A percentile compares a stretch with the other conserved stretches of the same genome.
Evolutionary conservation across 2,888 invertebrate species (phyloP).

Genomic region (Camponotus fellah): DNA sequence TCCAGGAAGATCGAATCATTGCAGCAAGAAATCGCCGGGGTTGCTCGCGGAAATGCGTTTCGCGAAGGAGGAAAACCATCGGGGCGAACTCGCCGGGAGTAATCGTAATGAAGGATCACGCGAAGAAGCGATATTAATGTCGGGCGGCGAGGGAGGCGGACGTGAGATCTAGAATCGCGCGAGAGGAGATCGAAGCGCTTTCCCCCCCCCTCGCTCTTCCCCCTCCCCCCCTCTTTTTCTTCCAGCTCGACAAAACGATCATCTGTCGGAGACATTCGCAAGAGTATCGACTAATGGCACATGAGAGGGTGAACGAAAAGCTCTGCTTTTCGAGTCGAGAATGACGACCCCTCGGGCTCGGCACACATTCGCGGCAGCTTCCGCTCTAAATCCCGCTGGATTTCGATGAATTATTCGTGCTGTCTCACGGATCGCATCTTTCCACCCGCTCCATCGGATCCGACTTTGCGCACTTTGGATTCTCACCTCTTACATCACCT

Average conservation of each 20-base stretch:
- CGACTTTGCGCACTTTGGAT: conserved; percentile 47
- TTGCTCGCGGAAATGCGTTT: conserved; percentile 16
- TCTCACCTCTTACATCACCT: conserved; percentile 36
- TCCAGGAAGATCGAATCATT: conserved; percentile 27
- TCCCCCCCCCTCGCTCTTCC: neutral
- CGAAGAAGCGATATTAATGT: conserved; percentile 57
- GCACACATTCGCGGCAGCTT: conserved; percentile 15
- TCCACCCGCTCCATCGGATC: conserved; percentile 18
- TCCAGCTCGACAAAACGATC: conserved; percentile 71
- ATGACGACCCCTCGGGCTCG: conserved; percentile 50
- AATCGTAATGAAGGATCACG: conserved; percentile 46
- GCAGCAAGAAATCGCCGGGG: conserved; percentile 8
- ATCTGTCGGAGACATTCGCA: conserved; percentile 68
- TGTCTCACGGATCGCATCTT: conserved; percentile 34
- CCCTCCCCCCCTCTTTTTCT: neutral
- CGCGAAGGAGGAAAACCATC: conserved; percentile 6
- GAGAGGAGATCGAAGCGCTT: conserved; percentile 70
- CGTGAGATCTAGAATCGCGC: conserved; percentile 73
- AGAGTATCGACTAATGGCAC: conserved; percentile 64
- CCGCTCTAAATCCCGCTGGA: conserved; percentile 44
- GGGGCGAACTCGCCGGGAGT: neutral
- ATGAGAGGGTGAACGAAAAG: conserved; percentile 49
- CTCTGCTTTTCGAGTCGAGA: conserved; percentile 37
- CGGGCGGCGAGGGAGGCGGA: conserved; percentile 67
- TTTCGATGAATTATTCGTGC: conserved; percentile 63